Evolutionary conservation across 2,797 vertebrate genomes (phyloP).

Genomic region (Sebastes diaconus): DNA sequence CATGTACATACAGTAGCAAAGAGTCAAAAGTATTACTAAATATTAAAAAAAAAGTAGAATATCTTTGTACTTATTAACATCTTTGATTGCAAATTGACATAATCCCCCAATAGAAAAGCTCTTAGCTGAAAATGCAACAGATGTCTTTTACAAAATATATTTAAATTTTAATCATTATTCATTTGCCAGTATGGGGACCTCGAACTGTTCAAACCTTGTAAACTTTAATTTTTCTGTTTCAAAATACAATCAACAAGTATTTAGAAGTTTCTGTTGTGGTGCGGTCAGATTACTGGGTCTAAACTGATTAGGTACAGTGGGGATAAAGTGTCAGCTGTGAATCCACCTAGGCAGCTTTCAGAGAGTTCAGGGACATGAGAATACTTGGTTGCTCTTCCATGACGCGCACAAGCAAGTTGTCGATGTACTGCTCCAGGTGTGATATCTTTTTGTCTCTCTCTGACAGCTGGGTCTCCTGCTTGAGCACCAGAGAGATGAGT

Average conservation of each 20-base stretch:
- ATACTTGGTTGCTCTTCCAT: constrained; percentile 94
- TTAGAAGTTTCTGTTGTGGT: background rate
- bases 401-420: constrained; percentile 91
- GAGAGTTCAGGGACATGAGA: constrained; percentile 79
- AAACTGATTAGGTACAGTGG: background rate
- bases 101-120: background rate
- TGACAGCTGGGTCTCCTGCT: constrained; percentile 87
- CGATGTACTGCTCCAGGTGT: constrained; percentile 93
- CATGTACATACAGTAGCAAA: background rate
- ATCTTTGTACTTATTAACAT: background rate
- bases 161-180: background rate
- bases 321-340: background rate
- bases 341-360: constrained; percentile 42
- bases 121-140: background rate
- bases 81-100: background rate
- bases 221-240: background rate
- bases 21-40: background rate
- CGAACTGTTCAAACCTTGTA: background rate
- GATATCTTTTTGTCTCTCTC: constrained; percentile 87
- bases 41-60: background rate
- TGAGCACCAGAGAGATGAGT: constrained; percentile 89
- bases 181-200: background rate
- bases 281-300: background rate
- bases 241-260: background rate
- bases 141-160: background rate